phyloP scores from a whole-genome alignment of 2,888 invertebrate species.

The Macroteleia sp. region DNA sequence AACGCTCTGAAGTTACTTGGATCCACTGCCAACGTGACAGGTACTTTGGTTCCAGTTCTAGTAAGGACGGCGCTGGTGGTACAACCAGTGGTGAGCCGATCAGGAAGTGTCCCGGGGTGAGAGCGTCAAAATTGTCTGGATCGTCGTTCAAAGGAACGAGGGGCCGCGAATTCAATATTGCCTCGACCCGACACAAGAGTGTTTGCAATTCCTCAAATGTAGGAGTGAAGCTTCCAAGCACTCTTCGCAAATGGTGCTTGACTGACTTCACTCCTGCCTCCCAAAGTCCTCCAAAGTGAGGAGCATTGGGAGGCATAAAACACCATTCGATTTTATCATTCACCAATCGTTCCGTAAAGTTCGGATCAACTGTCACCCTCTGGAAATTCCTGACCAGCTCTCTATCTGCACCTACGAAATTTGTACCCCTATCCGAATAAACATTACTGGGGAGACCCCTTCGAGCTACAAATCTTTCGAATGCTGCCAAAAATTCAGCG shows the following conservation, averaged over 20 bases:
- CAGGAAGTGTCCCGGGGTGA: neutral
- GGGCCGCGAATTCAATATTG: neutral
- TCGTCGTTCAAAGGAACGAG: neutral
- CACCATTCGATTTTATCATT: neutral
- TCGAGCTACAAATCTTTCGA: neutral
- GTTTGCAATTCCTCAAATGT: neutral
- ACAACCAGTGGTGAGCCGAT: no score
- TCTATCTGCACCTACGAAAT: neutral
- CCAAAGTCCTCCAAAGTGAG: neutral
- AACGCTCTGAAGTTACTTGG: neutral
- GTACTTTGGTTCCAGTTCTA: no score
- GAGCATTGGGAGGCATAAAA: neutral
- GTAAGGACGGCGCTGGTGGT: no score
- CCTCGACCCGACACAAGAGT: neutral
- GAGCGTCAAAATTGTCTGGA: neutral
- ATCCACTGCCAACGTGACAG: neutral
- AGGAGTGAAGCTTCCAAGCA: neutral
- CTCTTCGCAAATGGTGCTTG: neutral
- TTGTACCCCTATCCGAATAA: conserved; percentile 2
- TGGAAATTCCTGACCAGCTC: neutral
- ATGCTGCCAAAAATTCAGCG: no score
- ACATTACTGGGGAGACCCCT: neutral
- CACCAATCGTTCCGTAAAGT: neutral
- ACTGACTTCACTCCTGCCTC: no score
- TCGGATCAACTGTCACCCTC: neutral